Conservation (phyloP, 2,113 vertebrate genomes). For the Psettodes erumei region DNA sequence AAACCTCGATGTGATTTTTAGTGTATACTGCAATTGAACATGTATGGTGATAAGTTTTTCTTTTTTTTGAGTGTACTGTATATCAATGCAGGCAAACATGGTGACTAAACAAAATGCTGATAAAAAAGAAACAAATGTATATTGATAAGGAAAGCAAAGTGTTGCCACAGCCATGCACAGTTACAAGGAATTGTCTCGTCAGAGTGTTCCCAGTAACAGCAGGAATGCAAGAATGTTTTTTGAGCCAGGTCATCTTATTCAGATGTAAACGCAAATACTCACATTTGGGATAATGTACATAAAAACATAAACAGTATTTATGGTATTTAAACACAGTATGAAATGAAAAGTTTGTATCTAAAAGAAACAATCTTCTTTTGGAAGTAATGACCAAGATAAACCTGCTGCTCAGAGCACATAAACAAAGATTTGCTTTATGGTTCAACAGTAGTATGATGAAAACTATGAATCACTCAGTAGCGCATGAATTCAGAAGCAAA, state of each 20-base stretch:
- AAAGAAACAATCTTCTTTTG: too few relatives aligned
- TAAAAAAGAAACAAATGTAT: too few relatives aligned
- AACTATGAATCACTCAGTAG: not conserved
- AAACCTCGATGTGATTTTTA: not conserved
- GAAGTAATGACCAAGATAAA: not conserved
- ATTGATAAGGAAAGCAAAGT: too few relatives aligned
- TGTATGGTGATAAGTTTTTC: too few relatives aligned
- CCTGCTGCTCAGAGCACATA: not conserved
- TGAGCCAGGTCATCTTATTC: not conserved
- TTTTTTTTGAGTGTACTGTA: too few relatives aligned
- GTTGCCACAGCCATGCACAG: too few relatives aligned
- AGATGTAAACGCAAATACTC: not conserved
- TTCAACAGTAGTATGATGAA: not conserved
- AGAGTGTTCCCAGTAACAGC: not conserved
- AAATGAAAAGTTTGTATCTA: not conserved
- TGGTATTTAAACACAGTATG: constrained; percentile 1
- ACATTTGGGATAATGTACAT: constrained; percentile 3
- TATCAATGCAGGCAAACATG: too few relatives aligned
- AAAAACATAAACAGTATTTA: constrained; percentile 18
- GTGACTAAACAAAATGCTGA: not conserved
- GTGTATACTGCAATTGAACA: too few relatives aligned
- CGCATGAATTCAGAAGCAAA: not conserved
- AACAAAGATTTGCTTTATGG: not conserved
- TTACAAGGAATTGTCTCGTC: too few relatives aligned
- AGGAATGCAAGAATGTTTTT: not conserved